These are phyloP conservation scores for Umimayanthus chanpuru DNA, from an alignment of 92 coral and sea anemone genomes.

Conservation along the genomic window DNA sequence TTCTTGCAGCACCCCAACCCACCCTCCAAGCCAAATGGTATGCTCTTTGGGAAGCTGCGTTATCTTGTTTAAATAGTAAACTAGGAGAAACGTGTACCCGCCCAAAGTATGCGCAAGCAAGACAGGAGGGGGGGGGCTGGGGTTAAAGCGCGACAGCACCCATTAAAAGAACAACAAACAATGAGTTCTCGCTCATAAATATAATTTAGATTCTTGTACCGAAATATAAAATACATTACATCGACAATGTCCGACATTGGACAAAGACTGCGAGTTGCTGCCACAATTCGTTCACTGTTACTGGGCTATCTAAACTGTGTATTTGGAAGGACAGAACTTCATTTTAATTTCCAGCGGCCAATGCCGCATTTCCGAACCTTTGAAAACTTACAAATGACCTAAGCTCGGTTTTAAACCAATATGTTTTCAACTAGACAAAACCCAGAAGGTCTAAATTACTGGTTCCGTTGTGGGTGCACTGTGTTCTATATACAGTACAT, in stretches of 20 bases:
- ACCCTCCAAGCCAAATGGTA: too few species aligned
- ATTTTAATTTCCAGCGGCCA: not conserved
- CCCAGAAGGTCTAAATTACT: not conserved
- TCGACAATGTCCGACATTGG: slow-evolving; percentile 24
- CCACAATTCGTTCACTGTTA: not conserved
- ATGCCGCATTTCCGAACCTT: not conserved
- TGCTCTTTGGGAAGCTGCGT: too few species aligned
- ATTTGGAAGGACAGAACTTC: not conserved
- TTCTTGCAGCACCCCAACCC: too few species aligned
- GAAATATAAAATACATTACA: slow-evolving; percentile 44
- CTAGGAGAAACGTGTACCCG: too few species aligned
- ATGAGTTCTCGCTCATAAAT: slow-evolving; percentile 30
- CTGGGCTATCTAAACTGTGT: not conserved
- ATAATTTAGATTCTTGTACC: slow-evolving; percentile 44
- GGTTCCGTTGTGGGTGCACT: not conserved
- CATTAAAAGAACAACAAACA: not conserved
- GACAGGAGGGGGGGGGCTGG: not conserved
- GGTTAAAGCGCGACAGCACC: not conserved
- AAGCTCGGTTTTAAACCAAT: slow-evolving; percentile 9
- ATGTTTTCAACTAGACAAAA: slow-evolving; percentile 14
- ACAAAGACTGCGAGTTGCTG: slow-evolving; percentile 15
- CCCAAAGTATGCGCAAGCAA: not conserved
- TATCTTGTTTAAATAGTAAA: too few species aligned
- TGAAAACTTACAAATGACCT: not conserved
- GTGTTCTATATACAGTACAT: slow-evolving; percentile 12